Base-by-base conservation (phyloP, 2,888 invertebrate genomes). In the Cetonia aurata region DNA sequence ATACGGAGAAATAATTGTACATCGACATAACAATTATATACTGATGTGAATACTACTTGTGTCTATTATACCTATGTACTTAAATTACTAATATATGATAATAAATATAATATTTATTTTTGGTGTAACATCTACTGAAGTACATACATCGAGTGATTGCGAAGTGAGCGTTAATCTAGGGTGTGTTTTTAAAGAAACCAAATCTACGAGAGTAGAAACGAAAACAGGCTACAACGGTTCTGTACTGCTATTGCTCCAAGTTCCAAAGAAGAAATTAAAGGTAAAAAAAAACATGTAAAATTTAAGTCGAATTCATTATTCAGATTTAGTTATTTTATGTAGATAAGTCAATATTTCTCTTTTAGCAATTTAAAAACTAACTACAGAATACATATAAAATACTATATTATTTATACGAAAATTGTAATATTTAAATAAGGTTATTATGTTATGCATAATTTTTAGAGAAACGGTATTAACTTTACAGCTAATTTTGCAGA, bases 181-280 rank as follows among this genome's bases (percentile, higher is more conserved):
- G 62, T 50, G 62, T 62, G 15, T 37, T 37, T n/a, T 50, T 17
- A 50, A n/a, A 65, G 33, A 48, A 50, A 48, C 31, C 25, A 19
- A 44, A 46, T 17, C 62, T 65, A 65, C 62, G 62, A 52, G 15
- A 50, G 17, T 15, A 50, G 25, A 25, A 60, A 31, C 12, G 25
- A 60, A 25, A 25, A 62, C 10, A 33, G 37, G 41, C 9, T 25
- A 37, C 33, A 33, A 46, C 62, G 42, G 56, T 71, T 75, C 42
- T 71, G 76, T 79, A 80, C 80, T 80, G 80, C 80, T 80, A 79
- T 79, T 80, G 79, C 79, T 77, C 71, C 71, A 25, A 52, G 19
- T 52, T 12, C 52, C 52, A 52, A 52, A 48, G 6, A 12, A 25
- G 19, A 52, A 25, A 19, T 10, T 52, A 25, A 52, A 25, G 19